Percentiles rank a stretch among this genome's conserved stretches.
phyloP scores from a whole-genome alignment of 2,888 invertebrate species.

The Stenotaenia linearis region DNA sequence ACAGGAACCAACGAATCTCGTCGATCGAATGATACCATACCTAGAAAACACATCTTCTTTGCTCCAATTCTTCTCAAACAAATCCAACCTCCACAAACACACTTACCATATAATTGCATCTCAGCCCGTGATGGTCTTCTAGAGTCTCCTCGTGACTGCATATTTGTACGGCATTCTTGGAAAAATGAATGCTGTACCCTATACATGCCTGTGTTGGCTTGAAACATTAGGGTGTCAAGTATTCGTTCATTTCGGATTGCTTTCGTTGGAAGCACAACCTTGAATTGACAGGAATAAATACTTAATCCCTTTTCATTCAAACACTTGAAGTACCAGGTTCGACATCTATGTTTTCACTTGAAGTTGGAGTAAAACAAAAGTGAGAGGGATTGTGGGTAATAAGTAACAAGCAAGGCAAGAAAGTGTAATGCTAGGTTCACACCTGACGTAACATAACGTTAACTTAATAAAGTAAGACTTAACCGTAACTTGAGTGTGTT shows the following conservation, averaged over 20 bases:
- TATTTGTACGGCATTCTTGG: slow-evolving; percentile 76
- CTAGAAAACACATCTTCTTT: too few species aligned
- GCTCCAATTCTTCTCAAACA: too few species aligned
- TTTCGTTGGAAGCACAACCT: slow-evolving; percentile 83
- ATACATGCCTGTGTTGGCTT: slow-evolving; percentile 88
- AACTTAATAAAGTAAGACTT: too few species aligned
- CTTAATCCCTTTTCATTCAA: not conserved
- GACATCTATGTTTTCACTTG: too few species aligned
- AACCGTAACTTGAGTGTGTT: too few species aligned
- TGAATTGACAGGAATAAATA: slow-evolving; percentile 32
- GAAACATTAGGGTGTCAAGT: slow-evolving; percentile 84
- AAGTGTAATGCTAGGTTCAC: too few species aligned
- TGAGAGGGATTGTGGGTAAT: too few species aligned
- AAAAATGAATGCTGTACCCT: slow-evolving; percentile 80
- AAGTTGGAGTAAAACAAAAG: too few species aligned
- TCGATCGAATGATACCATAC: slow-evolving; percentile 11
- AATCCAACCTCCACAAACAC: not conserved
- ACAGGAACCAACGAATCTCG: not conserved
- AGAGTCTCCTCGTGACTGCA: slow-evolving; percentile 55
- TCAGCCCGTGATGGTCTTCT: slow-evolving; percentile 7
- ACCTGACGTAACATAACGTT: too few species aligned
- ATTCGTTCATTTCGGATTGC: slow-evolving; percentile 88
- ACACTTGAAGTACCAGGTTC: too few species aligned
- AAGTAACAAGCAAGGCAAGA: too few species aligned
- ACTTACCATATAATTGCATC: not conserved